phyloP scores from a whole-genome alignment of 1,140 invertebrate genomes.

The Pteromalus puparum region DNA sequence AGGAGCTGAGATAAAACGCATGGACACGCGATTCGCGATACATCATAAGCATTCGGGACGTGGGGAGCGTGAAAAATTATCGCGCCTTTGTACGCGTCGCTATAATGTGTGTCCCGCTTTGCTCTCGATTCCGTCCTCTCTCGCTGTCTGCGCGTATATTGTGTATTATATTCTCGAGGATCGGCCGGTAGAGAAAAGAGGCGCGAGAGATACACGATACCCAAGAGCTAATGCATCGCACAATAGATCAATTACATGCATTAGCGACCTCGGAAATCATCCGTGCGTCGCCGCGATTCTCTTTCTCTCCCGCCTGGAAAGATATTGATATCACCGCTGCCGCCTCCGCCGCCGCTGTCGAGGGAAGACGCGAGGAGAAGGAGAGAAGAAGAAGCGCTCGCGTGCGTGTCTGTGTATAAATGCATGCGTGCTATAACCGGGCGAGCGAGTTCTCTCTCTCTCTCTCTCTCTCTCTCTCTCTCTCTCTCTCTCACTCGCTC shows the following conservation, averaged over 20 bases:
- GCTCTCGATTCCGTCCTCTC: slow-evolving; percentile 26
- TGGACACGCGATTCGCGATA: not conserved
- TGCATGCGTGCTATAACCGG: slow-evolving; percentile 28
- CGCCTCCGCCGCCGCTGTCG: not conserved
- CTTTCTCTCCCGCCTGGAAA: slow-evolving; percentile 31
- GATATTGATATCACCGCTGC: slow-evolving; percentile 63
- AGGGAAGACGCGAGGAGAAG: not conserved
- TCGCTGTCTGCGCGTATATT: not conserved
- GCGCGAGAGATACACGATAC: slow-evolving; percentile 31
- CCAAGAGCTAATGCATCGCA: slow-evolving; percentile 70
- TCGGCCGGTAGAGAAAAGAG: not conserved
- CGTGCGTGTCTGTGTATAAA: not conserved
- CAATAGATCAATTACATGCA: slow-evolving; percentile 74
- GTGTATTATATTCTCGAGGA: slow-evolving; percentile 9
- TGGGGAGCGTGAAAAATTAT: slow-evolving; percentile 39
- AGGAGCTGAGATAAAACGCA: not conserved
- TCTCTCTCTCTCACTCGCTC: not conserved
- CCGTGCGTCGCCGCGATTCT: slow-evolving; percentile 22
- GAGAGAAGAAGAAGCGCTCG: not conserved
- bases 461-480: slow-evolving; percentile 5
- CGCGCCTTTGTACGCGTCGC: slow-evolving; percentile 12
- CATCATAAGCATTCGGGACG: slow-evolving; percentile 9
- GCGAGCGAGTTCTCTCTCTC: slow-evolving; percentile 24
- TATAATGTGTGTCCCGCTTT: not conserved
- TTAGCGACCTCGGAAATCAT: slow-evolving; percentile 63